Evolutionary conservation across 2,113 vertebrate genomes (phyloP).

Genomic region (sheep (Ovis aries)): ARS-UI_Ramb_v3.0 NC_056056.1:65727001-65727500

Average conservation of each 20-base stretch:
- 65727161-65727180: not conserved
- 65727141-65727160: not conserved
- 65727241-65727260: not conserved
- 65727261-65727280: not conserved
- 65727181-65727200: not conserved
- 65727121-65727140: not conserved
- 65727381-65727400: not conserved
- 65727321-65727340: not conserved
- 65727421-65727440: not conserved
- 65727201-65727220: not conserved
- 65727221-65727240: not conserved
- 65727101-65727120: not conserved
- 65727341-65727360: not conserved
- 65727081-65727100: not conserved
- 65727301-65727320: not conserved
- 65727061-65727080: not conserved
- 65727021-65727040: not conserved
- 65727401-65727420: not conserved
- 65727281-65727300: not conserved
- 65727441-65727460: not conserved
- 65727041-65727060: not conserved
- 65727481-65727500: not conserved
- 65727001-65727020: not conserved
- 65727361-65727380: not conserved
- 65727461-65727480: not conserved